Evolutionary conservation across 2,113 vertebrate genomes (phyloP).

Genomic region (Chauna torquata): DNA sequence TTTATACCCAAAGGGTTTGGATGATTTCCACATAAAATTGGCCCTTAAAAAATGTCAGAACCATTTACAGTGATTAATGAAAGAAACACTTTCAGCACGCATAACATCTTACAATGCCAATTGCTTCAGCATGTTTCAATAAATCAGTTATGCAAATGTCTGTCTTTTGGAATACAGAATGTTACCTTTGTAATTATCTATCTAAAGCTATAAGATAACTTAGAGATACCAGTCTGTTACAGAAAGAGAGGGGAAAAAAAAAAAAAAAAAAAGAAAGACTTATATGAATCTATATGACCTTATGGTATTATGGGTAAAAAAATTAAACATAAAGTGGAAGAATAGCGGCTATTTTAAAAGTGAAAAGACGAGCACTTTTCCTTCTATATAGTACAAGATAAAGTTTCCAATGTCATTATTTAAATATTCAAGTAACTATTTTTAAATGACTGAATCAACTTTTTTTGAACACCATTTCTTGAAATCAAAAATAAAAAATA

Average conservation of each 20-base stretch:
- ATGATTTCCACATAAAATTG: conserved; percentile 55
- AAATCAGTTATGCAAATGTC: neutral
- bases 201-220: neutral
- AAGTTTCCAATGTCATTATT: neutral
- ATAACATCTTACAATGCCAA: conserved; percentile 34
- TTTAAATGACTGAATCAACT: neutral
- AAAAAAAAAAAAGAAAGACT: neutral
- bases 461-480: neutral
- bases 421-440: neutral
- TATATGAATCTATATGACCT: neutral
- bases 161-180: neutral
- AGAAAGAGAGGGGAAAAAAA: neutral
- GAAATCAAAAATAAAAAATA: neutral
- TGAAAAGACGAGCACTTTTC: neutral
- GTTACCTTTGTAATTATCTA: neutral
- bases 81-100: conserved; percentile 18
- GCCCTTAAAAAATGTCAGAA: conserved; percentile 55
- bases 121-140: conserved; percentile 44
- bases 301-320: neutral
- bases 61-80: conserved; percentile 52
- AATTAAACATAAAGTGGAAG: neutral
- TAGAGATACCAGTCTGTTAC: neutral
- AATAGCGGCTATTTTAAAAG: neutral
- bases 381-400: neutral
- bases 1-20: conserved; percentile 47